phyloP scores from a whole-genome alignment of 2,888 invertebrate genomes.

The Drosophila mimetica region DNA sequence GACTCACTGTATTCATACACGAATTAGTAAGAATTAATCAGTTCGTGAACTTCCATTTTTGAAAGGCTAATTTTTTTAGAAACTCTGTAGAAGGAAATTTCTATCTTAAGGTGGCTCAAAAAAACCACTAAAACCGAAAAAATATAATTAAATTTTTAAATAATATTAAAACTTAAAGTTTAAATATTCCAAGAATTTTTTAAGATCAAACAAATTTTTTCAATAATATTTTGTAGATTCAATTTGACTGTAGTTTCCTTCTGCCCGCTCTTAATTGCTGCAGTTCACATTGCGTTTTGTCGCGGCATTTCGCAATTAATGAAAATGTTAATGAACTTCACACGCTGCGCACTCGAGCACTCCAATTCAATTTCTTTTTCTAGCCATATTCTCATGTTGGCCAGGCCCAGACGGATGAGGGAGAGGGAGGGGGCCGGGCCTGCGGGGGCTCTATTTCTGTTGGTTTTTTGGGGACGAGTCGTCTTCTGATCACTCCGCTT shows the following conservation, averaged over 20 bases:
- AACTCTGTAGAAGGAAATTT: no score
- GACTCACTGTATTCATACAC: no score
- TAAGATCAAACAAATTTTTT: no score
- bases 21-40: no score
- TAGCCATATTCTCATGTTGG: slow-evolving; percentile 34
- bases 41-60: no score
- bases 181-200: no score
- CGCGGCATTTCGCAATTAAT: slow-evolving; percentile 76
- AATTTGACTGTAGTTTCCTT: slow-evolving; percentile 5
- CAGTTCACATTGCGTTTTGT: slow-evolving; percentile 57
- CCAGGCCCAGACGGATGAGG: slow-evolving; percentile 22
- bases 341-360: slow-evolving; percentile 67
- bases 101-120: no score
- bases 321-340: slow-evolving; percentile 84
- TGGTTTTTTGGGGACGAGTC: slow-evolving; percentile 27
- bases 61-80: no score
- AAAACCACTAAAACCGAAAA: no score
- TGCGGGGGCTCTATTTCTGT: slow-evolving; percentile 21
- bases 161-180: no score
- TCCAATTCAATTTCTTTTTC: slow-evolving; percentile 42
- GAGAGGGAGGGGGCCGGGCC: not conserved
- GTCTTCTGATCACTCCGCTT: slow-evolving; percentile 23
- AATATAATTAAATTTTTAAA: no score
- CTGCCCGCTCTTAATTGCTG: slow-evolving; percentile 66
- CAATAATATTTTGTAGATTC: no score